A percentile compares a stretch with the other conserved stretches of the same genome.
Conservation (phyloP, 2,113 vertebrate genomes). For the Sinocyclocheilus rhinocerous region DNA sequence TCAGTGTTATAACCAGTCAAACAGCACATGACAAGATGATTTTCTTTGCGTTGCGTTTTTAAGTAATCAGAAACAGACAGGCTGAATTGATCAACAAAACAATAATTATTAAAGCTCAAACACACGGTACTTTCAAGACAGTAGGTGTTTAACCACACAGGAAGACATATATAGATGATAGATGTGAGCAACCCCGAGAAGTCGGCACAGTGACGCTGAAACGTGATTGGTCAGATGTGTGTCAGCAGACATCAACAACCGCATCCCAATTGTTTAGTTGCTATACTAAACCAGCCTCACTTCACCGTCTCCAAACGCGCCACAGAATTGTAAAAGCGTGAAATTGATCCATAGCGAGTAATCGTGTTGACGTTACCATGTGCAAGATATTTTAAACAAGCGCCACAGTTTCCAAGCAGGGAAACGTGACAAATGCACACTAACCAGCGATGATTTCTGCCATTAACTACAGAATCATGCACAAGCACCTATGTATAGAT, state of each 20-base stretch:
- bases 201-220: conserved; percentile 81
- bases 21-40: neutral
- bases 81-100: neutral
- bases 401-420: neutral
- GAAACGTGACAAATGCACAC: neutral
- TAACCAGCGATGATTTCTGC: neutral
- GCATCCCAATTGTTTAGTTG: conserved; percentile 79
- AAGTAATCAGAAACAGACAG: neutral
- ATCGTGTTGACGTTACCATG: neutral
- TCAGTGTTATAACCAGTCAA: neutral
- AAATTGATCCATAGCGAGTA: conserved; percentile 10
- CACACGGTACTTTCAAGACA: neutral
- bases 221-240: conserved; percentile 81
- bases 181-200: conserved; percentile 64
- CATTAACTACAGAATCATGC: neutral
- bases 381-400: neutral
- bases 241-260: conserved; percentile 99
- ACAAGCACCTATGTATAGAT: neutral
- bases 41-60: no score
- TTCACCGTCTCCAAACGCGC: conserved; percentile 32
- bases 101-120: neutral
- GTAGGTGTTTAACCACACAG: neutral
- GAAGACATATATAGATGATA: neutral
- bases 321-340: conserved; percentile 32
- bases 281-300: conserved; percentile 63